Conservation (phyloP, 1,140 invertebrate genomes). For the Ostrea edulis region DNA sequence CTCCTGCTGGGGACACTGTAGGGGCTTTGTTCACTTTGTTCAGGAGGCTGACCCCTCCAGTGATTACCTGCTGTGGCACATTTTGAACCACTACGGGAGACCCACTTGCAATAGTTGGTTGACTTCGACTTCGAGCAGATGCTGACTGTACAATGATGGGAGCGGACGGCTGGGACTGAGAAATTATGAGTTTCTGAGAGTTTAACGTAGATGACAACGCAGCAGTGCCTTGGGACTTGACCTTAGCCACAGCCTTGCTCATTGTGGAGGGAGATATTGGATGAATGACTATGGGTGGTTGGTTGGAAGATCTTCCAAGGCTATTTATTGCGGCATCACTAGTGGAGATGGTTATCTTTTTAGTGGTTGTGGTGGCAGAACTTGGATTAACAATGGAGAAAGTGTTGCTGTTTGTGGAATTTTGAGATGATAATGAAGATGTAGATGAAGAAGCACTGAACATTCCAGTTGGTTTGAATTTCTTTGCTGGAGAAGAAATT, state of each 20-base stretch:
- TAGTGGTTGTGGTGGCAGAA: neutral
- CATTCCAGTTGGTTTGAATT: slow-evolving; percentile 42
- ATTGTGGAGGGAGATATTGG: slow-evolving; percentile 24
- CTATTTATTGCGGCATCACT: slow-evolving; percentile 24
- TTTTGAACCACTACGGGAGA: slow-evolving; percentile 50
- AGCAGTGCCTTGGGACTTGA: slow-evolving; percentile 1
- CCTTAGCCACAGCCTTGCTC: slow-evolving; percentile 16
- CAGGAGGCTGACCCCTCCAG: slow-evolving; percentile 2
- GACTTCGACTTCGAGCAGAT: neutral
- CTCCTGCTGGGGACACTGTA: neutral
- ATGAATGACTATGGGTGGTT: slow-evolving; percentile 21
- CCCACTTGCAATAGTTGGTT: slow-evolving; percentile 38
- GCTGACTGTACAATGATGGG: slow-evolving; percentile 21
- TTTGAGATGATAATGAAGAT: slow-evolving; percentile 10
- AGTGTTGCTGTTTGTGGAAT: slow-evolving; percentile 3
- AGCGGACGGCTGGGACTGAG: neutral
- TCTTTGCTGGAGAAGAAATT: slow-evolving; percentile 60
- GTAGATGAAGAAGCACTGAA: neutral
- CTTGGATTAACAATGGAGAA: slow-evolving; percentile 12
- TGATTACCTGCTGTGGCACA: slow-evolving; percentile 7
- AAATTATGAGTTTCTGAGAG: slow-evolving; percentile 21
- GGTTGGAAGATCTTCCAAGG: slow-evolving; percentile 19
- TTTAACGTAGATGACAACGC: neutral
- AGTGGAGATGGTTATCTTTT: slow-evolving; percentile 12
- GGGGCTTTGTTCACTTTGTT: slow-evolving; percentile 24